Base-by-base conservation (phyloP, 2,113 vertebrate genomes). In the Spheniscus mendiculus region DNA sequence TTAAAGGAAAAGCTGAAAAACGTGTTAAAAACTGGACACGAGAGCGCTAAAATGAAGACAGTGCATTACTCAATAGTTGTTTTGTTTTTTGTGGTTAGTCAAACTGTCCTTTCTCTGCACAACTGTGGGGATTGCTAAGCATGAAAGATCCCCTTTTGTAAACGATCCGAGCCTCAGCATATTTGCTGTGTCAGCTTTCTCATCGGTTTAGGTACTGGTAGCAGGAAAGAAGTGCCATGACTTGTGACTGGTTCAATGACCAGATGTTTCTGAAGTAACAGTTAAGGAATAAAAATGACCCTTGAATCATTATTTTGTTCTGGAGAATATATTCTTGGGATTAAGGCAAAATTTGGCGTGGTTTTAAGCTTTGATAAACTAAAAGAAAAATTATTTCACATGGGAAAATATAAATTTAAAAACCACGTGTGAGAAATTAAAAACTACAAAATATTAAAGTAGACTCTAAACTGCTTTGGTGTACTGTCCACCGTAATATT, bases 131-230 rank as follows among this genome's bases (percentile, higher is more conserved):
- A 91, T 72, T 85, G 82, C 91, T 93, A 73, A 85, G 84, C 87
- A 50, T 27, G 42, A 69, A 71, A 96, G 77, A 95, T 91, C 58
- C 78, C 12, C 87, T 95, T 89, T 23, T 89, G 87, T 77, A n/a
- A 83, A 19, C 0, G 0, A 32, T 58, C 81, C 93, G 89, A 96
- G 63, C 91, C 53, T 0, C 93, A 93, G 74, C 20, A 1, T 15
- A 7, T 91, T 45, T 96, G 93, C 87, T 77, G 66, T 8, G 58
- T 96, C 93, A 90, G 96, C 94, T 80, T 76, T 89, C 84, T 80
- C 91, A 26, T 10, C 0, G 0, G 25, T 69, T 61, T 53, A 84
- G 87, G 73, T 72, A 6, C 61, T n/a, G 55, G 0, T 6, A 49
- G 63, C 76, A 76, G 83, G 65, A 63, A 56, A 61, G 61, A 91